These are phyloP conservation scores for Astyanax mexicanus DNA, from an alignment of 2,797 vertebrate species.

Conservation along the genomic window DNA sequence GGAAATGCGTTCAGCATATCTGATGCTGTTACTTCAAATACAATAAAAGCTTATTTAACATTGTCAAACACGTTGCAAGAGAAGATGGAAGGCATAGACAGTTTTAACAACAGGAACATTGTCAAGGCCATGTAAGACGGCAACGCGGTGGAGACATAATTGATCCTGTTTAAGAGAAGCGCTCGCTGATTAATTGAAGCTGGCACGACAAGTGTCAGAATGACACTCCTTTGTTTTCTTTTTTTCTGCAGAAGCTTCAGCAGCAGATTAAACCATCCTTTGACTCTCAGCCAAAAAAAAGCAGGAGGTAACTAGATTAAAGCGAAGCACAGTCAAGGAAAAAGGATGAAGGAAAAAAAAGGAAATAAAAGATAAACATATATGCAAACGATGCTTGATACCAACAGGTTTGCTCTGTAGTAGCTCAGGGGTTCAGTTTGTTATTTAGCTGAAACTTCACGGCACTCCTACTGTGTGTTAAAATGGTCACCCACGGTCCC, in stretches of 20 bases:
- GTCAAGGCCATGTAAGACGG: constrained; percentile 34
- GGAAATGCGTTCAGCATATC: not conserved
- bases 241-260: constrained; percentile 30
- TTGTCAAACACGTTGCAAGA: constrained; percentile 31
- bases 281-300: constrained; percentile 28
- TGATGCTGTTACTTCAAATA: constrained; percentile 24
- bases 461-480: constrained; percentile 11
- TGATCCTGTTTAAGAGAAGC: constrained; percentile 42
- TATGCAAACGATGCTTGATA: constrained; percentile 3
- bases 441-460: constrained; percentile 44
- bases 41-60: constrained; percentile 42
- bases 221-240: constrained; percentile 35
- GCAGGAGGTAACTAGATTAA: constrained; percentile 6
- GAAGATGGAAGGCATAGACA: constrained; percentile 36
- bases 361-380: constrained; percentile 13
- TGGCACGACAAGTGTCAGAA: constrained; percentile 47
- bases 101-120: constrained; percentile 45
- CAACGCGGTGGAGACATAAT: constrained; percentile 43
- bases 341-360: not conserved
- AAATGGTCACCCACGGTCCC: constrained; percentile 38
- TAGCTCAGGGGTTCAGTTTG: constrained; percentile 30
- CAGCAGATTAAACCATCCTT: constrained; percentile 13
- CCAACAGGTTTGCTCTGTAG: constrained; percentile 20
- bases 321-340: constrained; percentile 7
- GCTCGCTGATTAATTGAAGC: constrained; percentile 36